Conservation (phyloP, 1,140 invertebrate genomes). For the Nylanderia fulva region DNA sequence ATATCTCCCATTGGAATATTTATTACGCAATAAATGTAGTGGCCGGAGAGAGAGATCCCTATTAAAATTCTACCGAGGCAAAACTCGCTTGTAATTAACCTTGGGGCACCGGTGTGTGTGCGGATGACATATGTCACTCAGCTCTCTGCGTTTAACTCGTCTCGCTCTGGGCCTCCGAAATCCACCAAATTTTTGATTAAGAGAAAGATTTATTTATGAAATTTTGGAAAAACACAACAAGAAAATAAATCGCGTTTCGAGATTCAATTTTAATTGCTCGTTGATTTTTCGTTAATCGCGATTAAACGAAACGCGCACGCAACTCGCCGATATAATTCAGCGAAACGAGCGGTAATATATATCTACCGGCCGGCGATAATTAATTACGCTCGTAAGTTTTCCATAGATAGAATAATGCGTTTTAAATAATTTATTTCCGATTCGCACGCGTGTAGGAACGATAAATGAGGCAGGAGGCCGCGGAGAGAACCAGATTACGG, state of each 20-base stretch:
- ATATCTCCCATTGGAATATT: conserved; percentile 14
- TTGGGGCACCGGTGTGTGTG: background rate
- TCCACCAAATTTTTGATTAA: background rate
- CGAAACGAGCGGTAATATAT: background rate
- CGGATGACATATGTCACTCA: background rate
- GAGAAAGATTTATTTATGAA: background rate
- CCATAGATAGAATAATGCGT: conserved; percentile 26
- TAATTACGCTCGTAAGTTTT: conserved; percentile 29
- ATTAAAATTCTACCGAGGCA: conserved; percentile 11
- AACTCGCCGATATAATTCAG: conserved; percentile 40
- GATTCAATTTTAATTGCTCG: background rate
- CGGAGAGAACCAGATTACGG: conserved; percentile 31
- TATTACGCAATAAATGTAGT: background rate
- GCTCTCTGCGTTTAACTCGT: background rate
- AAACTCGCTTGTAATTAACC: background rate
- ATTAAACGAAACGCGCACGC: background rate
- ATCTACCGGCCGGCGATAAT: background rate
- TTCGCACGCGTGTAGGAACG: background rate
- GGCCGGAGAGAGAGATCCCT: background rate
- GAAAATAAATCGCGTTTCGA: background rate
- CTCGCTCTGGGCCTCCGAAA: background rate
- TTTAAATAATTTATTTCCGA: conserved; percentile 59
- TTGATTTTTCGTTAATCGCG: conserved; percentile 5
- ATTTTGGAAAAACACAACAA: too few species aligned
- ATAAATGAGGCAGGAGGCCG: conserved; percentile 36